These are phyloP conservation scores for Euura saliciscinereae DNA, from an alignment of 1,140 invertebrate genomes.

Conservation along the genomic window DNA sequence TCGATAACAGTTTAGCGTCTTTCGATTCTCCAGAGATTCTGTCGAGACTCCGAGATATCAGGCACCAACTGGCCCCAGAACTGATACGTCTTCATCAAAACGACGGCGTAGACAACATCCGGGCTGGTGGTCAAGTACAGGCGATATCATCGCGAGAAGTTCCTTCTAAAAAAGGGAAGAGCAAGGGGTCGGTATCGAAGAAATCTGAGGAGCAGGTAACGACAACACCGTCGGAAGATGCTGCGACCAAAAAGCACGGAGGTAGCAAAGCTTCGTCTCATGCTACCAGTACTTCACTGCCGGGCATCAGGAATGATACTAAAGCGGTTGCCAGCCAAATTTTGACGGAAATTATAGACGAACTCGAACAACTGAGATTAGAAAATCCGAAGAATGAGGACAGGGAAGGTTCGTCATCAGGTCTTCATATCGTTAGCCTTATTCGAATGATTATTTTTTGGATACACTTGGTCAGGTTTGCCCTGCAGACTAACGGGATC, in stretches of 20 bases:
- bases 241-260: no score
- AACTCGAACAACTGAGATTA: constrained; percentile 35
- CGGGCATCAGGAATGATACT: constrained; percentile 26
- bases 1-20: background rate
- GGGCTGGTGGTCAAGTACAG: background rate
- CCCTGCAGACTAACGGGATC: constrained; percentile 43
- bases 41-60: background rate
- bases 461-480: constrained; percentile 32
- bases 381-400: constrained; percentile 22
- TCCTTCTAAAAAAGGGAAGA: background rate
- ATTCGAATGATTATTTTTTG: constrained; percentile 4
- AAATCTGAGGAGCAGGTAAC: background rate
- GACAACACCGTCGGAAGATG: no score
- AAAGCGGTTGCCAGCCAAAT: constrained; percentile 41
- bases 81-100: background rate
- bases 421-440: background rate
- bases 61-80: background rate
- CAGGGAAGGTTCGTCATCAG: constrained; percentile 24
- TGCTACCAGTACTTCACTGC: background rate
- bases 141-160: background rate
- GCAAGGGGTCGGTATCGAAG: background rate
- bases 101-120: background rate
- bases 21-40: background rate
- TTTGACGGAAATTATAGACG: constrained; percentile 39
- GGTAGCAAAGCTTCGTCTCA: background rate